These are phyloP conservation scores for Zoanthus gigantus DNA, from an alignment of 92 coral and sea anemone species.

Conservation along the genomic window DNA sequence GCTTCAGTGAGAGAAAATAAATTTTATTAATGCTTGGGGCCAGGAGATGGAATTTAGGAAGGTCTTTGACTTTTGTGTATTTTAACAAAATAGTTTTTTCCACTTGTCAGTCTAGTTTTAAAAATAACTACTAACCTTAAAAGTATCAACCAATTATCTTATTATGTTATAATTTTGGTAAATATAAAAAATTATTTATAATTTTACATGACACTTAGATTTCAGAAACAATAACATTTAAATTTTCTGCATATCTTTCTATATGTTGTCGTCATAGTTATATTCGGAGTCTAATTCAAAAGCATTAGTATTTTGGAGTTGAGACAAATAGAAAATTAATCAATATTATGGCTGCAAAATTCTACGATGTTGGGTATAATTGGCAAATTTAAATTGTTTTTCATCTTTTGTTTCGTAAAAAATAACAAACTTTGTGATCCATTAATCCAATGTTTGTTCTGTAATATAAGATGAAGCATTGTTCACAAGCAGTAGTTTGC, in stretches of 20 bases:
- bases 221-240: conserved; percentile 30
- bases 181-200: background rate
- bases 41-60: conserved; percentile 1
- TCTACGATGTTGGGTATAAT: background rate
- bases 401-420: conserved; percentile 12
- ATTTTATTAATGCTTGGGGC: background rate
- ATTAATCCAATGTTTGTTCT: conserved; percentile 21
- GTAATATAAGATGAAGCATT: background rate
- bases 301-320: background rate
- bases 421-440: background rate
- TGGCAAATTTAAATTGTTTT: background rate
- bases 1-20: conserved; percentile 48
- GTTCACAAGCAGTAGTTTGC: background rate
- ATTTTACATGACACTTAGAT: conserved; percentile 10
- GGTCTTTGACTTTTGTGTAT: background rate
- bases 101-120: background rate
- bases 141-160: conserved; percentile 18
- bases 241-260: conserved; percentile 9
- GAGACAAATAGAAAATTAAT: background rate
- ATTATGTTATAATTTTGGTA: conserved; percentile 1
- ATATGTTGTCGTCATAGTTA: background rate
- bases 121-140: background rate
- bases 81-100: background rate
- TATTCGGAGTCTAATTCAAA: background rate
- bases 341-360: background rate